phyloP scores from a whole-genome alignment of 2,888 invertebrate species.

The Unio pictorum region DNA sequence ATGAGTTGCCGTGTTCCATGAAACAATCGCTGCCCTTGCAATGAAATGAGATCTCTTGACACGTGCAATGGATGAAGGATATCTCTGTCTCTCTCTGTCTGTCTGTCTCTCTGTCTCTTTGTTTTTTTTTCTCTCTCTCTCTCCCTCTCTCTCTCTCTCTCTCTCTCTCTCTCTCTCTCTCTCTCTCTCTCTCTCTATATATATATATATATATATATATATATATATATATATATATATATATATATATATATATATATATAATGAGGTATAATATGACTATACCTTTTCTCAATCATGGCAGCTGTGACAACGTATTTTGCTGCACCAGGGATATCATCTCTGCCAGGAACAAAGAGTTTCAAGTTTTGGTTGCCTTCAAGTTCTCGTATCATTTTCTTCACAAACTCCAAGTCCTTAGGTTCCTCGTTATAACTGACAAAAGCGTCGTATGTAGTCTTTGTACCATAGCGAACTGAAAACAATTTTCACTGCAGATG shows the following conservation, averaged over 20 bases:
- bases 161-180: too few relatives aligned
- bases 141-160: too few relatives aligned
- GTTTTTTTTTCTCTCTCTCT: too few relatives aligned
- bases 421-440: slow-evolving; percentile 42
- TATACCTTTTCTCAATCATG: slow-evolving; percentile 54
- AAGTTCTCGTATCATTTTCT: slow-evolving; percentile 34
- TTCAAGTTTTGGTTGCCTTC: slow-evolving; percentile 40
- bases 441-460: slow-evolving; percentile 48
- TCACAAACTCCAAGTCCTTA: slow-evolving; percentile 49
- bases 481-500: background rate
- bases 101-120: too few relatives aligned
- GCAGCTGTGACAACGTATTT: slow-evolving; percentile 43
- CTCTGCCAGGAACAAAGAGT: slow-evolving; percentile 53
- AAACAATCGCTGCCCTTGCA: too few relatives aligned
- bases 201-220: too few relatives aligned
- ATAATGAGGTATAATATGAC: background rate
- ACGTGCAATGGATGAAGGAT: too few relatives aligned
- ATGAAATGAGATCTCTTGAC: too few relatives aligned
- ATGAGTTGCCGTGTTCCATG: too few relatives aligned
- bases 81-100: too few relatives aligned
- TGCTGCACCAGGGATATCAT: slow-evolving; percentile 52
- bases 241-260: background rate
- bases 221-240: too few relatives aligned
- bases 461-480: slow-evolving; percentile 11
- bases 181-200: too few relatives aligned